phyloP scores from a whole-genome alignment of 2,113 vertebrate genomes.

The Gnathonemus echidnorhynchus region DNA sequence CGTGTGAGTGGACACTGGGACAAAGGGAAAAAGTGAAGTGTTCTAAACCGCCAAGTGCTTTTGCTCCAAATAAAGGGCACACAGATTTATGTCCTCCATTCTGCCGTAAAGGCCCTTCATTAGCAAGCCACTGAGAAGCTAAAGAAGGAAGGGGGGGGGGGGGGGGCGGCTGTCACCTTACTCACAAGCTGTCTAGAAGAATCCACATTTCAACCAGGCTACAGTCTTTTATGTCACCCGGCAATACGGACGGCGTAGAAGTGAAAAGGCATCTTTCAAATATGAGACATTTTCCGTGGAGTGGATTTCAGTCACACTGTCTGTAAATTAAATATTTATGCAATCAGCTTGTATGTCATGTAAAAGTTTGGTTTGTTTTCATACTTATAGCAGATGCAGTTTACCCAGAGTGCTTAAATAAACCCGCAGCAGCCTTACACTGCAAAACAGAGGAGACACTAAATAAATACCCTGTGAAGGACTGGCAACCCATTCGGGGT shows the following conservation, averaged over 20 bases:
- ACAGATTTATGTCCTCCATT: not conserved
- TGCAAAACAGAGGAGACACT: not conserved
- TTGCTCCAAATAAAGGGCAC: not conserved
- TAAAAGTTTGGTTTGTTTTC: not conserved
- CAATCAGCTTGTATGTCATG: not conserved
- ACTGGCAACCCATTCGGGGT: not conserved
- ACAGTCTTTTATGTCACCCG: not conserved
- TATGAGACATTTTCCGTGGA: not conserved
- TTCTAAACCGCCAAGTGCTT: not conserved
- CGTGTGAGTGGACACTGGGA: not conserved
- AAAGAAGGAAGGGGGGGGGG: not conserved
- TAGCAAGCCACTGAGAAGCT: not conserved
- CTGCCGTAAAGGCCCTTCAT: not conserved
- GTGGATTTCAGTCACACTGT: not conserved
- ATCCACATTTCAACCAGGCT: not conserved
- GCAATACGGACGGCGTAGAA: not conserved
- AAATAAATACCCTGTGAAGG: not conserved
- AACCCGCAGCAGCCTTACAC: not conserved
- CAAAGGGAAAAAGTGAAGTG: not conserved
- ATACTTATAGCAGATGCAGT: not conserved
- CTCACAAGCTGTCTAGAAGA: not conserved
- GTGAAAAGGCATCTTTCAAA: not conserved
- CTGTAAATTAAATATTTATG: not conserved
- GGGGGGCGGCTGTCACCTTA: not conserved
- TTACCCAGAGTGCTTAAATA: not conserved